Base-by-base conservation (phyloP, 2,888 invertebrate species). In the Nudaria mundana region DNA sequence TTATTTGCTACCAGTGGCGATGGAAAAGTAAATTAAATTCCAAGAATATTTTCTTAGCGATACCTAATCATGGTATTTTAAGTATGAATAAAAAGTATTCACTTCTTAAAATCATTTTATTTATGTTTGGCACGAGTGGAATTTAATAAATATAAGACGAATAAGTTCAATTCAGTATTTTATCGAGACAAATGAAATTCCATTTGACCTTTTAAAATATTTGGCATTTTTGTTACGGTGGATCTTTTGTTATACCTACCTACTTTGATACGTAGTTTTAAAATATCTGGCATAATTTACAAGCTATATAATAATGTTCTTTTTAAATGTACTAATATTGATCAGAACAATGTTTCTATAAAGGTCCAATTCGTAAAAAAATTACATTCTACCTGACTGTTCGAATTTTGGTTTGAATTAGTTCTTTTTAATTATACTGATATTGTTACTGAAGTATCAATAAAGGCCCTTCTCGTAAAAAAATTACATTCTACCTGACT, bases 21-120 rank as follows among this genome's bases (percentile, higher is more conserved):
- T 46, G 50, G 37, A 33, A 44, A 43, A 50, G 47, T 48, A 79
- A 76, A 81, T 82, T 75, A 80, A 82, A 83, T 81, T 81, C 79
- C 76, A 40, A 60, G 63, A 63, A 51, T 65, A 53, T 54, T 63
- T 55, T 48, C 53, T 55, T 61, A 59, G 63, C 56, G 57, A 38
- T 47, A 28, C 28, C 28, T 14, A 32, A 40, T 37, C 48, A 37
- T 57, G 63, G 65, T 54, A 66, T 71, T 71, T 63, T 59, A 45
- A 48, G 58, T 49, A 52, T 61, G 52, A 50, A 64, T 55, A 58
- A 33, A 32, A 33, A 32, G 32, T 32, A 32, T 32, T 24, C 24
- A 33, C 25, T 25, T n/a, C 23, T 18, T 7, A 26, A 34, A 34
- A 26, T 25, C 59, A 47, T 51, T 44, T 57, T 40, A 30, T 49